phyloP scores from a whole-genome alignment of 2,888 invertebrate species.

The Mesoligia furuncula region DNA sequence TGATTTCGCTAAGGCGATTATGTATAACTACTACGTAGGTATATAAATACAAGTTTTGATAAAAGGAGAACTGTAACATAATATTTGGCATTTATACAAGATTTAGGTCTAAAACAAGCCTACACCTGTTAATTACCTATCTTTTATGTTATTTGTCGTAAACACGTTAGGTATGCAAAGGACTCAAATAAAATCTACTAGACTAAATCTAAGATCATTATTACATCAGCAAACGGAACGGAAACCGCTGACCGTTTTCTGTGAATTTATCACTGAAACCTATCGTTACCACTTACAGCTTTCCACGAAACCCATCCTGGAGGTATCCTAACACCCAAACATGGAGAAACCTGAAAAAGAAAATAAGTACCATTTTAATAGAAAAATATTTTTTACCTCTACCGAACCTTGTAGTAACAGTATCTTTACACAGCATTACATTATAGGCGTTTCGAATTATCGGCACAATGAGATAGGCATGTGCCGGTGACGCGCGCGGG shows the following conservation, averaged over 20 bases:
- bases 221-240: background rate
- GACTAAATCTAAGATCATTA: background rate
- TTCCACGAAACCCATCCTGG: background rate
- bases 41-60: background rate
- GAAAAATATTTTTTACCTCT: background rate
- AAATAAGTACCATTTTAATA: background rate
- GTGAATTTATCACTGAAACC: background rate
- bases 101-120: background rate
- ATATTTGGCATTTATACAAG: background rate
- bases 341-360: background rate
- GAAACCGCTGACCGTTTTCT: background rate
- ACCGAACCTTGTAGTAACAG: conserved; percentile 30
- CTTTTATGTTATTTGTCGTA: background rate
- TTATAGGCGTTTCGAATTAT: conserved; percentile 75
- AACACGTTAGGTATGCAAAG: background rate
- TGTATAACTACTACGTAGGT: background rate
- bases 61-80: background rate
- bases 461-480: conserved; percentile 80
- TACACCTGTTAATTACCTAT: background rate
- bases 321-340: background rate
- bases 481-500: conserved; percentile 76
- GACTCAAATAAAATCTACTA: background rate
- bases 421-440: conserved; percentile 53
- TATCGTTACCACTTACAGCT: background rate
- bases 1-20: background rate